A percentile compares a stretch with the other conserved stretches of the same genome.
Conservation (phyloP, 1,140 invertebrate genomes). For the Drosophila novamexicana region DNA sequence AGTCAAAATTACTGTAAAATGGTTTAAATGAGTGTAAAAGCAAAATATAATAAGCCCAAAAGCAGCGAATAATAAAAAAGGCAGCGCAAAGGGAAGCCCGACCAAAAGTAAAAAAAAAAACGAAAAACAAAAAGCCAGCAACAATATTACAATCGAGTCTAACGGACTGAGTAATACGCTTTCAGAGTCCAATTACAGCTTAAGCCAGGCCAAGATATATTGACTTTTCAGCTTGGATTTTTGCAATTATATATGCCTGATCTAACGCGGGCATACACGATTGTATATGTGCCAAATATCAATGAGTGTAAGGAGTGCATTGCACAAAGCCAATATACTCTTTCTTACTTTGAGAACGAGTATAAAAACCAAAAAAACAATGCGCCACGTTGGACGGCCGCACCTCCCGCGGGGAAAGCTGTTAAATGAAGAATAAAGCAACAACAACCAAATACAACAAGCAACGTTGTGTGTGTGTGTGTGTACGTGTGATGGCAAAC, state of each 20-base stretch:
- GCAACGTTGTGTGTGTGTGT: constrained; percentile 19
- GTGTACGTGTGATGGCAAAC: constrained; percentile 67
- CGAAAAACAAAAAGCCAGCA: constrained; percentile 15
- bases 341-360: neutral
- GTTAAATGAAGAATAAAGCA: constrained; percentile 80
- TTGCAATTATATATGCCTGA: no score
- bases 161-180: no score
- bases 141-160: no score
- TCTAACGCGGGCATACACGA: no score
- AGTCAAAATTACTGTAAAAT: constrained; percentile 84
- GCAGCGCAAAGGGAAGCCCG: constrained; percentile 33
- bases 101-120: constrained; percentile 5
- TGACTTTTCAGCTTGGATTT: no score
- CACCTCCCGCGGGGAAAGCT: constrained; percentile 60
- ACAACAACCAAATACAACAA: constrained; percentile 56
- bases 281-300: no score
- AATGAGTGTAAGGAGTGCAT: neutral
- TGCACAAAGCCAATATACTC: constrained; percentile 5
- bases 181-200: no score
- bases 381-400: constrained; percentile 23
- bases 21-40: constrained; percentile 82
- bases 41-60: constrained; percentile 79
- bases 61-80: constrained; percentile 66
- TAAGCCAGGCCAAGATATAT: no score
- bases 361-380: constrained; percentile 22